These are phyloP conservation scores for Abramis brama DNA, from an alignment of 2,113 vertebrate species.

Conservation along the genomic window DNA sequence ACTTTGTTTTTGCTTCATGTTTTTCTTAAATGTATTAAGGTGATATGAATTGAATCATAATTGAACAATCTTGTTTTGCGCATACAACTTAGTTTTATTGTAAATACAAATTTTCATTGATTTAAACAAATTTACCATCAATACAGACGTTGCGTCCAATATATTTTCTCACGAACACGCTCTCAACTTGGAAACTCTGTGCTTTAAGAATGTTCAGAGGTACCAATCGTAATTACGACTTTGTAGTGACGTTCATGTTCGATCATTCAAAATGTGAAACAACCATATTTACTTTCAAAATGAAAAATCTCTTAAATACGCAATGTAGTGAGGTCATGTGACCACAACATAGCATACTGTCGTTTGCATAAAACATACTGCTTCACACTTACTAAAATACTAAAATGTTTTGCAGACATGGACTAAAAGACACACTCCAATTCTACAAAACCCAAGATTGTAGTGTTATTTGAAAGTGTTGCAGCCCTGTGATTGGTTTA, in stretches of 20 bases:
- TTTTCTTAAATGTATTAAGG: no score
- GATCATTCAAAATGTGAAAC: background rate
- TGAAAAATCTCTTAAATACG: background rate
- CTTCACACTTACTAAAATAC: background rate
- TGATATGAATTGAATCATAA: no score
- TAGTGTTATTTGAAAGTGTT: background rate
- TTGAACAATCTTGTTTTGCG: no score
- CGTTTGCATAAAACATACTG: background rate
- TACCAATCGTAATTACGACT: no score
- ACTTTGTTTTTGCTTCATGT: no score
- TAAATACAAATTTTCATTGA: no score
- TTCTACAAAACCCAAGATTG: background rate
- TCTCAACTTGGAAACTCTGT: no score
- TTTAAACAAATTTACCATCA: no score
- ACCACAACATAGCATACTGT: background rate
- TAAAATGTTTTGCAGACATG: background rate
- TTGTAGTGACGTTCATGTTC: background rate
- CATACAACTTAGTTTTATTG: no score
- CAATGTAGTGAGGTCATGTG: background rate
- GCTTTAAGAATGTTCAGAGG: no score
- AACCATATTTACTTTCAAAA: background rate
- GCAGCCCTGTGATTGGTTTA: constrained; percentile 67
- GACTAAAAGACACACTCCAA: background rate
- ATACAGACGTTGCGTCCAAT: no score
- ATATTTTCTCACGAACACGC: no score